Conservation (phyloP, 37 sponge, comb jelly and placozoan genomes). For the Aphrocallistes beatrix region DNA sequence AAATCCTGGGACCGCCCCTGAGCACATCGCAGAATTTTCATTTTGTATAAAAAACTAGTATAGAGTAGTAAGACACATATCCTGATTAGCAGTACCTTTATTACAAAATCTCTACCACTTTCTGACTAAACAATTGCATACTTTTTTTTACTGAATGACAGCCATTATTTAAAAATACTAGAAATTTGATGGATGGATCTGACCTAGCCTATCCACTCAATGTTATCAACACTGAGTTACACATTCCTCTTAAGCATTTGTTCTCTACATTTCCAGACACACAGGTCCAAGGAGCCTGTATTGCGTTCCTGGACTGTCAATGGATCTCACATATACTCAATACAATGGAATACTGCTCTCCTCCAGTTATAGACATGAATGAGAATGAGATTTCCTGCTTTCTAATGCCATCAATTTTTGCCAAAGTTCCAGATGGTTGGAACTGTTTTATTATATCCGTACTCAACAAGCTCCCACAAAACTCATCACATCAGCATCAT, state of each 20-base stretch:
- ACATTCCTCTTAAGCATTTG: neutral
- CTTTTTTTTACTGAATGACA: too few relatives aligned
- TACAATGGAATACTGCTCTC: neutral
- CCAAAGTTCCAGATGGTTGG: neutral
- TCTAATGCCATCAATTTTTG: neutral
- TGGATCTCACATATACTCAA: neutral
- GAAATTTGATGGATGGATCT: neutral
- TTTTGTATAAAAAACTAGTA: too few relatives aligned
- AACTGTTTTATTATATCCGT: neutral
- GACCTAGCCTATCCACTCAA: neutral
- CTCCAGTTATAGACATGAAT: neutral
- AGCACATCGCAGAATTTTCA: too few relatives aligned
- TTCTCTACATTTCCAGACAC: neutral
- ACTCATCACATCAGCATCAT: neutral
- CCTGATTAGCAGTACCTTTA: too few relatives aligned
- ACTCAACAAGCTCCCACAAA: neutral
- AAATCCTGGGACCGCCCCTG: too few relatives aligned
- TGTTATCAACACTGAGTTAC: neutral
- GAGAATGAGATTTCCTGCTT: neutral
- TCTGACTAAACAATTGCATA: too few relatives aligned
- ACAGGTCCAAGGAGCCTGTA: neutral
- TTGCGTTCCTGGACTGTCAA: neutral
- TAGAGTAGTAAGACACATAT: too few relatives aligned
- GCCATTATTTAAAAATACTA: too few relatives aligned
- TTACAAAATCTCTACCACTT: too few relatives aligned